A percentile compares a stretch with the other conserved stretches of the same genome.
Evolutionary conservation across 2,888 invertebrate genomes (phyloP).

Genomic region (Elysia crispata): DNA sequence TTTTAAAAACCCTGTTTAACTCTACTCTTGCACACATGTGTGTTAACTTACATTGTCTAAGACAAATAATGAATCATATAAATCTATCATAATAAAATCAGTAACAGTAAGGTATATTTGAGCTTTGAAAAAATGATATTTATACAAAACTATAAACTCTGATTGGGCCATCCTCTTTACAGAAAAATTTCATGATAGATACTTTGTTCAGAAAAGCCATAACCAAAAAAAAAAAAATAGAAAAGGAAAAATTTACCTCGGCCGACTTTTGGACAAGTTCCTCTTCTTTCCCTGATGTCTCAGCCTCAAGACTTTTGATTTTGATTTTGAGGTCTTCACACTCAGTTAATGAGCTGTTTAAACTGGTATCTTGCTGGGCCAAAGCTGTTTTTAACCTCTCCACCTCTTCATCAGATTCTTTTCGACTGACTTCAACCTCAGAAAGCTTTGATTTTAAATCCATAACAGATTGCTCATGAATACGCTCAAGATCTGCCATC

Average conservation of each 20-base stretch:
- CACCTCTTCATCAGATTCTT: slow-evolving; percentile 15
- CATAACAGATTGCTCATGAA: not conserved
- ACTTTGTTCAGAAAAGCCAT: too few species aligned
- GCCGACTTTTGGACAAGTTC: slow-evolving; percentile 50
- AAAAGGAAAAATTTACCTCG: slow-evolving; percentile 19
- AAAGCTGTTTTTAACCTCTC: slow-evolving; percentile 27
- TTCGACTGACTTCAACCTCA: not conserved
- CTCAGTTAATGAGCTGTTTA: slow-evolving; percentile 3
- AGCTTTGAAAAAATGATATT: too few species aligned
- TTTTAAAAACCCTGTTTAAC: too few species aligned
- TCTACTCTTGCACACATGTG: too few species aligned
- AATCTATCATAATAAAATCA: too few species aligned
- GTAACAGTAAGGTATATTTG: too few species aligned
- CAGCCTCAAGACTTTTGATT: slow-evolving; percentile 33
- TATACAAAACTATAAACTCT: too few species aligned
- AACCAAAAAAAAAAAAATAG: too few species aligned
- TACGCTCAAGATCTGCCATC: slow-evolving; percentile 39
- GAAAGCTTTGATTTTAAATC: slow-evolving; percentile 6
- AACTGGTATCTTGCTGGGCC: slow-evolving; percentile 30
- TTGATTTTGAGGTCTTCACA: slow-evolving; percentile 29
- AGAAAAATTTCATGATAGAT: too few species aligned
- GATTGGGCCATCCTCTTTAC: too few species aligned
- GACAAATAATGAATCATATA: too few species aligned
- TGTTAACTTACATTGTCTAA: too few species aligned
- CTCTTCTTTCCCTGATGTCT: slow-evolving; percentile 40